These are phyloP conservation scores for Polypedilum vanderplanki DNA, from an alignment of 1,140 invertebrate species.

Conservation along the genomic window DNA sequence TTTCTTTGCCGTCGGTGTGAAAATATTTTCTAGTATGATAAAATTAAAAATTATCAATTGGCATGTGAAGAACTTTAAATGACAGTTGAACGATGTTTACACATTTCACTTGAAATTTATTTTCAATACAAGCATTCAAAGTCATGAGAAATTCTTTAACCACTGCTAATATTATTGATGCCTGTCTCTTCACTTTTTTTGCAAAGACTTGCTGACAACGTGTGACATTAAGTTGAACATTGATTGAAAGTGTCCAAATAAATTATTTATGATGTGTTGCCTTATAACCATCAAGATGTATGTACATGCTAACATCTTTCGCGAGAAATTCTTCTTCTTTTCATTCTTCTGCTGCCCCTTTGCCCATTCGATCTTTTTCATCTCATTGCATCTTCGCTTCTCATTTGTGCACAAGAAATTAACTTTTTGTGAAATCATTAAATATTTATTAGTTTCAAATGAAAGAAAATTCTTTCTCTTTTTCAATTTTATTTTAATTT, in stretches of 20 bases:
- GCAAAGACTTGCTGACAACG: slow-evolving; percentile 8
- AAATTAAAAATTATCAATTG: neutral
- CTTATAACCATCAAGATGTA: neutral
- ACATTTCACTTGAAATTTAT: slow-evolving; percentile 10
- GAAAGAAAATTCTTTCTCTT: neutral
- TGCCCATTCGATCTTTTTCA: neutral
- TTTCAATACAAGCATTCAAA: neutral
- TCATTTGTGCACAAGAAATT: neutral
- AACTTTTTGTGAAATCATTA: slow-evolving; percentile 14
- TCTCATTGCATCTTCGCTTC: neutral
- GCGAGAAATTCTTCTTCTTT: slow-evolving; percentile 5
- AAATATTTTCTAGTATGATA: neutral
- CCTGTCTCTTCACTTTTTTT: neutral
- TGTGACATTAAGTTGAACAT: slow-evolving; percentile 27
- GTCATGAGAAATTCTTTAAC: neutral
- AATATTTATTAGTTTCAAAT: slow-evolving; percentile 15
- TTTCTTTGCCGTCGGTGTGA: slow-evolving; percentile 5
- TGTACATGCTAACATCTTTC: slow-evolving; percentile 1
- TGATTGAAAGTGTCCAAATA: slow-evolving; percentile 27
- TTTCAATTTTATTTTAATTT: neutral
- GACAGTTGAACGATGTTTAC: slow-evolving; percentile 16
- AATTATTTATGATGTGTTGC: slow-evolving; percentile 29
- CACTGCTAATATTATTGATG: neutral
- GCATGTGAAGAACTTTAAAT: slow-evolving; percentile 13
- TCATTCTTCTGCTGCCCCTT: neutral